These are phyloP conservation scores for Chiloscyllium plagiosum DNA, from an alignment of 2,113 vertebrate genomes.

Conservation along the genomic window DNA sequence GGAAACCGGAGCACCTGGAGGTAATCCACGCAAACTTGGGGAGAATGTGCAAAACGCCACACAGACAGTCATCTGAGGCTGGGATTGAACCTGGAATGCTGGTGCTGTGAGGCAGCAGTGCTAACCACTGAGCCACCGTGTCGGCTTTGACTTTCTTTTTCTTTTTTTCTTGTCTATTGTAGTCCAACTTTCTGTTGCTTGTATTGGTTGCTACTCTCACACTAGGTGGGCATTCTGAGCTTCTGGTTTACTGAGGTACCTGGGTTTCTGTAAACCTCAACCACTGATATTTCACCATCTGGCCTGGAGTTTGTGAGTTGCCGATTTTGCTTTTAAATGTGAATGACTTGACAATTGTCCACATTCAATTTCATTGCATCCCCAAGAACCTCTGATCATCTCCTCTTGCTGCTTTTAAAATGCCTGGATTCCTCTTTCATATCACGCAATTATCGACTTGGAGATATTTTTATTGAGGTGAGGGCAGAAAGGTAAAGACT, in stretches of 20 bases:
- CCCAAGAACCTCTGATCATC: not conserved
- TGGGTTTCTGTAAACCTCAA: not conserved
- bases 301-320: not conserved
- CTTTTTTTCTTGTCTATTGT: too few relatives aligned
- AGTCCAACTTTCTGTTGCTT: too few relatives aligned
- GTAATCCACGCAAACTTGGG: too few relatives aligned
- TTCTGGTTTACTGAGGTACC: not conserved
- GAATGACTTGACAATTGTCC: not conserved
- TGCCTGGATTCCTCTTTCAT: not conserved
- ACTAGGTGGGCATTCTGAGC: not conserved
- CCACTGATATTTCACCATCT: not conserved
- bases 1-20: too few relatives aligned
- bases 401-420: not conserved
- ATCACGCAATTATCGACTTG: not conserved
- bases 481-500: too few relatives aligned
- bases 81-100: too few relatives aligned
- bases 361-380: not conserved
- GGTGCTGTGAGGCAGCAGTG: too few relatives aligned
- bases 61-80: too few relatives aligned
- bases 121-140: too few relatives aligned
- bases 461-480: too few relatives aligned
- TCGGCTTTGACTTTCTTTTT: too few relatives aligned
- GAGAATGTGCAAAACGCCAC: too few relatives aligned
- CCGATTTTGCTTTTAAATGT: not conserved
- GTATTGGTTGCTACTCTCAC: not conserved